Evolutionary conservation across 2,888 invertebrate genomes (phyloP), one percentile per base, ranked within the genome.

Genomic region (Meganola albula): DNA sequence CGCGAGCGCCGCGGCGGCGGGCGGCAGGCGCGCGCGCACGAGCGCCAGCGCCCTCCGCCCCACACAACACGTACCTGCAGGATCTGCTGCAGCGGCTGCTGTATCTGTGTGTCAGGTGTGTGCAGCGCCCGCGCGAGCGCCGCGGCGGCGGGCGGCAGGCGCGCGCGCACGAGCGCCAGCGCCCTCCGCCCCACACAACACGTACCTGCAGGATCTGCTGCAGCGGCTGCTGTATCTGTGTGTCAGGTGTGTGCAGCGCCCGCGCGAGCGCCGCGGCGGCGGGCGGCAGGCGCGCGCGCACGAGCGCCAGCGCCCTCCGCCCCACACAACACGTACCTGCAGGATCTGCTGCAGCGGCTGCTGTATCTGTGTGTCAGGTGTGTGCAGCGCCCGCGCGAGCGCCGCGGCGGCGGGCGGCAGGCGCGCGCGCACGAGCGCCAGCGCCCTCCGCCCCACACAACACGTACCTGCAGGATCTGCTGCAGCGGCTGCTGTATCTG

Each of bases 41-140:
- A 80, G 48, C 1, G 74, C 83, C 18, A 83, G 66, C 26, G 80
- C n/a, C 72, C 0, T 79, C 83, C 30, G 83, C 63, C 4, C 6
- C 42, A 73, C 72, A 10, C 76, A 83, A 80, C 44, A 84, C 75
- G 58, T 83, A 83, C 0, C 69, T 74, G 12, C 84, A 76, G 45
- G 33, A 79, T 70, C 37, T 68, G 69, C 13, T 63, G 63, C 27
- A 80, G 59, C 9, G 79, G 77, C 7, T 39, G 48, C 11, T 49
- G 59, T 8, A 59, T 62, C 1, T 46, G 37, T 71, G 70, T 44
- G 70, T 58, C 1, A 64, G 62, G 1, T 42, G 26, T 0, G 74
- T n/a, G 73, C 22, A 79, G 40, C 0, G 74, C 77, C 2, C 51
- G 33, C 1, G 59, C 64, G 2, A 68, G 63, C 7, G 65, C 65